These are phyloP conservation scores for Atta colombica DNA, from an alignment of 1,140 invertebrate genomes.

Conservation along the genomic window DNA sequence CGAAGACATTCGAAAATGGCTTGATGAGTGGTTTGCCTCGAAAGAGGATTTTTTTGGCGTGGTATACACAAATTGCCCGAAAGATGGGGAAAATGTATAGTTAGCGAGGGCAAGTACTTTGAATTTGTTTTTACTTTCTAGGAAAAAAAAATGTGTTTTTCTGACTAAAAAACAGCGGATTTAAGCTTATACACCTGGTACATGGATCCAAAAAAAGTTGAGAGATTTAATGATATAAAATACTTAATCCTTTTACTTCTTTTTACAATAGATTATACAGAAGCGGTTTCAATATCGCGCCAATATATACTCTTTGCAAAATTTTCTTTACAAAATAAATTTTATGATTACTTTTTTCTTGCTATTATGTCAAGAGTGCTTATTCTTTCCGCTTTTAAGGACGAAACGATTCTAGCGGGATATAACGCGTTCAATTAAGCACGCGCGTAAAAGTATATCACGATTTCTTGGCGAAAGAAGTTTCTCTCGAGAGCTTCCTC, in stretches of 20 bases:
- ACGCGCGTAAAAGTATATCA: constrained; percentile 58
- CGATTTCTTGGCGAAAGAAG: constrained; percentile 26
- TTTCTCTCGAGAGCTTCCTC: constrained; percentile 33
- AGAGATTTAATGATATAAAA: constrained; percentile 6
- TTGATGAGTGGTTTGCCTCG: no score
- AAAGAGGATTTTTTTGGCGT: no score
- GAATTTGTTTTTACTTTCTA: no score
- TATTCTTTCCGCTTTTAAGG: constrained; percentile 54
- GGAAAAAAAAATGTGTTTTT: no score
- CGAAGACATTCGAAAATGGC: no score
- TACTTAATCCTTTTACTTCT: neutral
- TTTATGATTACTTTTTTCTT: constrained; percentile 21
- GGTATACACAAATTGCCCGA: no score
- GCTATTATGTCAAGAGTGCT: constrained; percentile 46
- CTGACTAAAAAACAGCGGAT: no score
- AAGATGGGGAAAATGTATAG: no score
- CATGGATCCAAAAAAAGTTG: neutral
- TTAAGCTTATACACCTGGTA: neutral
- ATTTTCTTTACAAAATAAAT: constrained; percentile 31
- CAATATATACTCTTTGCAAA: constrained; percentile 35
- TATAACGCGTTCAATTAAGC: constrained; percentile 61
- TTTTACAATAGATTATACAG: neutral
- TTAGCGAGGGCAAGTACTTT: no score
- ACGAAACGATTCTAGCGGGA: constrained; percentile 37
- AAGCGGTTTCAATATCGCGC: constrained; percentile 13